Conservation (phyloP, 1,140 invertebrate genomes). For the Condylostylus longicornis region DNA sequence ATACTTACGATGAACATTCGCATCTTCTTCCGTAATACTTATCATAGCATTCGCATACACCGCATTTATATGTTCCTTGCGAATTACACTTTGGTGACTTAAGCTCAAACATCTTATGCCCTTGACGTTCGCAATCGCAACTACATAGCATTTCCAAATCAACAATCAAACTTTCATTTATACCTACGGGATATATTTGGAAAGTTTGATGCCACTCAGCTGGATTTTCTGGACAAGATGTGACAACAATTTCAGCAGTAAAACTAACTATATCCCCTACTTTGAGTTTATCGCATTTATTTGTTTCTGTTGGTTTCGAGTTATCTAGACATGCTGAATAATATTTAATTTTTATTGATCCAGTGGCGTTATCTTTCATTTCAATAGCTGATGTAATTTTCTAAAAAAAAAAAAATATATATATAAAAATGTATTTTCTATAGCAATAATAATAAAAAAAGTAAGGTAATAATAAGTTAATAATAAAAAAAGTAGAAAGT, state of each 20-base stretch:
- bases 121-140: slow-evolving; percentile 66
- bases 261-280: slow-evolving; percentile 67
- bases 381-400: slow-evolving; percentile 86
- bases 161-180: slow-evolving; percentile 71
- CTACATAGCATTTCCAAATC: slow-evolving; percentile 80
- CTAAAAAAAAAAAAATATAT: slow-evolving; percentile 28
- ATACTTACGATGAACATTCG: slow-evolving; percentile 54
- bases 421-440: neutral
- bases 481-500: neutral
- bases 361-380: slow-evolving; percentile 80
- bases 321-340: slow-evolving; percentile 67
- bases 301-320: slow-evolving; percentile 46
- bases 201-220: slow-evolving; percentile 68
- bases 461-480: slow-evolving; percentile 3
- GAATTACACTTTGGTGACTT: slow-evolving; percentile 45
- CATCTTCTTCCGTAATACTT: slow-evolving; percentile 69
- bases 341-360: slow-evolving; percentile 72
- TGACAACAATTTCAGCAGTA: slow-evolving; percentile 53
- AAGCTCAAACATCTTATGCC: slow-evolving; percentile 37
- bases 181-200: slow-evolving; percentile 81
- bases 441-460: too few species aligned
- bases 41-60: slow-evolving; percentile 70
- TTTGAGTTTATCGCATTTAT: slow-evolving; percentile 65
- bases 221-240: slow-evolving; percentile 55
- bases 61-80: slow-evolving; percentile 63